These are phyloP conservation scores for Lypha dubia DNA, from an alignment of 2,888 invertebrate genomes.

Conservation along the genomic window DNA sequence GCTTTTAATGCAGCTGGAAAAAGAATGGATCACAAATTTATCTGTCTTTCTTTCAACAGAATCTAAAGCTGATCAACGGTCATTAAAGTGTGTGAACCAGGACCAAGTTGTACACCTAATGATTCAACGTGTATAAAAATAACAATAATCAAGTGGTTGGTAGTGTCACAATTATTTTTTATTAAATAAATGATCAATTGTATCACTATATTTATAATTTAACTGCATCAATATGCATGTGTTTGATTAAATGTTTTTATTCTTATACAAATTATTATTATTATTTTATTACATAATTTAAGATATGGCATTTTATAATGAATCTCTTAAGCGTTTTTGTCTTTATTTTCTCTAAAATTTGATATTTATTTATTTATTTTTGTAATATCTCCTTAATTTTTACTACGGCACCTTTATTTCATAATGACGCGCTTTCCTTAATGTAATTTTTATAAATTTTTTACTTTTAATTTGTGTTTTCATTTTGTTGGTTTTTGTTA, in stretches of 20 bases:
- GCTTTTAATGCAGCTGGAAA: no score
- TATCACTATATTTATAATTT: background rate
- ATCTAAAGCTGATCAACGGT: no score
- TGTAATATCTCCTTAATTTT: conserved; percentile 52
- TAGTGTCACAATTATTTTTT: background rate
- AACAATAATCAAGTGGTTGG: background rate
- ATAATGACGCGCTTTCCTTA: conserved; percentile 50
- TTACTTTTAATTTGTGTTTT: conserved; percentile 41
- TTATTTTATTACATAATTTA: conserved; percentile 25
- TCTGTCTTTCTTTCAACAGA: no score
- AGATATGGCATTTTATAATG: conserved; percentile 66
- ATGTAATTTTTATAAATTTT: conserved; percentile 10
- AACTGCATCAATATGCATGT: conserved; percentile 14
- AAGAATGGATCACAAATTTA: no score
- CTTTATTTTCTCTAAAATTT: conserved; percentile 60
- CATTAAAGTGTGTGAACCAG: no score
- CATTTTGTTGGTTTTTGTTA: conserved; percentile 51
- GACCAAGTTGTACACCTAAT: no score
- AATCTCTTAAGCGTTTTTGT: conserved; percentile 69
- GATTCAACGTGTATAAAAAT: no score
- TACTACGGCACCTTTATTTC: conserved; percentile 68
- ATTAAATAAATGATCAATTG: background rate
- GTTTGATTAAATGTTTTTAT: conserved; percentile 17
- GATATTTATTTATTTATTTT: conserved; percentile 33
- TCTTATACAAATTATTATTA: conserved; percentile 1